Percentiles rank a stretch among this genome's conserved stretches.
phyloP scores from a whole-genome alignment of 2,797 vertebrate species.

The Yasuhikotakia modesta region DNA sequence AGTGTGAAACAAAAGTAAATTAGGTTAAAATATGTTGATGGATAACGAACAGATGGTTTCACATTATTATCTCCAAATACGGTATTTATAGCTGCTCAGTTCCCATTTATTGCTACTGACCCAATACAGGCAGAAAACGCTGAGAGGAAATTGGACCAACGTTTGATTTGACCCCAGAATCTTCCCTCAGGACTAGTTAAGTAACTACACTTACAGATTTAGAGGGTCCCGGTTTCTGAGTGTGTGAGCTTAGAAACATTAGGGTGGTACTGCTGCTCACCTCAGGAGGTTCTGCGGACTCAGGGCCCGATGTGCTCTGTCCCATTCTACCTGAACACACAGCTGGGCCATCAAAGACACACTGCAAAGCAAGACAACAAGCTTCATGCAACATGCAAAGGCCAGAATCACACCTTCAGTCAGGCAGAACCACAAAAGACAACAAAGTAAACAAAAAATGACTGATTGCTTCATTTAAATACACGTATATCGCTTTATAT shows the following conservation, averaged over 20 bases:
- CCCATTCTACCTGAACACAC: constrained; percentile 81
- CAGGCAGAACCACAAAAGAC: not conserved
- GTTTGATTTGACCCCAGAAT: not conserved
- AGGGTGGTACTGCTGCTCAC: constrained; percentile 63
- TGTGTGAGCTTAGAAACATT: constrained; percentile 16
- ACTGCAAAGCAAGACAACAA: constrained; percentile 62
- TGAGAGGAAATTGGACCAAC: too few species aligned
- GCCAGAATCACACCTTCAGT: not conserved
- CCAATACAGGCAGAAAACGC: not conserved
- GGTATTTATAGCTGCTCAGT: not conserved
- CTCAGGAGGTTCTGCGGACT: constrained; percentile 68
- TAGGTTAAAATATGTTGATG: not conserved
- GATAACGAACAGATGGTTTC: not conserved
- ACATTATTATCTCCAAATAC: not conserved
- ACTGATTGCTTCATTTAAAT: too few species aligned
- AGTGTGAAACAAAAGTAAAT: not conserved
- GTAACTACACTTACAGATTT: not conserved
- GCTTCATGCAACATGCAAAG: constrained; percentile 50
- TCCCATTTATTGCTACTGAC: not conserved
- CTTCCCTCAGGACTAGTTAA: not conserved
- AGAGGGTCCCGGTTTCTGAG: not conserved
- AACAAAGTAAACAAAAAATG: too few species aligned
- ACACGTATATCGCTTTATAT: too few species aligned
- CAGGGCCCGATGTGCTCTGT: constrained; percentile 77
- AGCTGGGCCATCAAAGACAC: constrained; percentile 78